Percentiles rank a stretch among this genome's conserved stretches.
phyloP scores from a whole-genome alignment of 2,888 invertebrate species.

The Ophion slaviceki region DNA sequence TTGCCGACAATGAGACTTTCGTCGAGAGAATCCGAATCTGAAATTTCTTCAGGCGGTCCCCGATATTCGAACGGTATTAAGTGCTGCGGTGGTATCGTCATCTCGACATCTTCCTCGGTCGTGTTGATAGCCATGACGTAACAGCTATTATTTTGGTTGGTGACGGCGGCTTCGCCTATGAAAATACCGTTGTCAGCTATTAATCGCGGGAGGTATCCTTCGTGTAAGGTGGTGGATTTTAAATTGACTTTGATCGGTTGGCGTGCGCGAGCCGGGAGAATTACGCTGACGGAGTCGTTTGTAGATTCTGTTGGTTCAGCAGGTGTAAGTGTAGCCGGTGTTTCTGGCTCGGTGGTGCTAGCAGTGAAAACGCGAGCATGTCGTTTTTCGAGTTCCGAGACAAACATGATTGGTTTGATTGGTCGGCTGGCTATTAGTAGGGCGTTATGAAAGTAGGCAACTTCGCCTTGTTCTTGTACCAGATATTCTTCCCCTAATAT shows the following conservation, averaged over 20 bases:
- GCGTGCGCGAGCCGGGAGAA: too few relatives aligned
- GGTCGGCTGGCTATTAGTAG: too few relatives aligned
- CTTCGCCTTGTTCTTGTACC: too few relatives aligned
- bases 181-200: neutral
- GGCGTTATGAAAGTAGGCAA: too few relatives aligned
- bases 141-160: conserved; percentile 7
- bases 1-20: neutral
- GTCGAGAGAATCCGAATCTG: neutral
- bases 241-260: neutral
- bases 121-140: conserved; percentile 52
- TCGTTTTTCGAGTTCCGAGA: too few relatives aligned
- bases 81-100: conserved; percentile 37
- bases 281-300: too few relatives aligned
- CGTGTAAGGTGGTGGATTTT: neutral
- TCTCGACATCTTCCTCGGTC: conserved; percentile 18
- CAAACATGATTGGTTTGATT: too few relatives aligned
- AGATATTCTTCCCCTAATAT: too few relatives aligned
- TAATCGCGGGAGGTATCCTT: neutral
- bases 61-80: conserved; percentile 27
- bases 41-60: conserved; percentile 32
- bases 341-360: too few relatives aligned
- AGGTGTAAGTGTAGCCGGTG: too few relatives aligned
- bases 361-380: too few relatives aligned
- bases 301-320: too few relatives aligned
- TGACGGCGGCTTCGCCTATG: neutral